Evolutionary conservation across 2,797 vertebrate genomes (phyloP).

Genomic region (Borostomias antarcticus): DNA sequence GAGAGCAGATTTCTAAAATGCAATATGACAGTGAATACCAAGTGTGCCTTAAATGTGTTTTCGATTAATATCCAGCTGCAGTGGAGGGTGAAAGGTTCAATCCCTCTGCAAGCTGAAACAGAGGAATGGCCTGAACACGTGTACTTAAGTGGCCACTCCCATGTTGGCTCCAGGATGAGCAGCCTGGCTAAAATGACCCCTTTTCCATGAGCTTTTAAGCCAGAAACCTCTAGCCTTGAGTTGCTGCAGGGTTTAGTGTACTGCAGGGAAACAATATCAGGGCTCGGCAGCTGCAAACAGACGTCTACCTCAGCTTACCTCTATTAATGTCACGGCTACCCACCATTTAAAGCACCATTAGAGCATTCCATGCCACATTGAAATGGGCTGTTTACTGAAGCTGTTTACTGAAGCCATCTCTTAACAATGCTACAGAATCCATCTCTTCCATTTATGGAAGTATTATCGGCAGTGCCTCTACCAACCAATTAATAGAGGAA

Average conservation of each 20-base stretch:
- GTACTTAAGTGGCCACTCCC: background rate
- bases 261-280: background rate
- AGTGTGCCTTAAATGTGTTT: conserved; percentile 39
- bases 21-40: conserved; percentile 45
- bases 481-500: no score
- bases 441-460: no score
- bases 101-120: no score
- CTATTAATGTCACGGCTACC: background rate
- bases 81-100: background rate
- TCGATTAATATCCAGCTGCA: conserved; percentile 20
- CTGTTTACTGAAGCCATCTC: background rate
- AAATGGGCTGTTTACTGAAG: conserved; percentile 19
- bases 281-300: background rate
- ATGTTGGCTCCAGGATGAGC: no score
- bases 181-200: conserved; percentile 6
- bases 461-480: no score
- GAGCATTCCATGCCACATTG: background rate
- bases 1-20: conserved; percentile 32
- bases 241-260: background rate
- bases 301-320: background rate
- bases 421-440: no score
- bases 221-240: background rate
- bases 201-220: background rate
- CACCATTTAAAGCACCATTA: background rate
- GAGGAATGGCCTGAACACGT: background rate